A percentile compares a stretch with the other conserved stretches of the same genome.
These are phyloP conservation scores for Crambe crambe DNA, from an alignment of 37 sponge, comb jelly and placozoan species.

Conservation along the genomic window DNA sequence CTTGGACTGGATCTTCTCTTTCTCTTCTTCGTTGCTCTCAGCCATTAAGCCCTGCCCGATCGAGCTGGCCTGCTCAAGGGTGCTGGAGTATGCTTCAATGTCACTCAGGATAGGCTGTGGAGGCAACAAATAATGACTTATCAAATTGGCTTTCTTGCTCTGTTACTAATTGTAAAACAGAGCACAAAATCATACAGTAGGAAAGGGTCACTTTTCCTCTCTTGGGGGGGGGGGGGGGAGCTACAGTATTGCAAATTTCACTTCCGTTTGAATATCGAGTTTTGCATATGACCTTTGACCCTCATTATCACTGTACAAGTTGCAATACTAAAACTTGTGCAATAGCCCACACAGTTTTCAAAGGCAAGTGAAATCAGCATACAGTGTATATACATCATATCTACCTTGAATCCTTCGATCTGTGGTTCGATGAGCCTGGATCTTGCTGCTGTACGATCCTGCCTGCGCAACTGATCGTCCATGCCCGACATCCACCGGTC, in stretches of 20 bases:
- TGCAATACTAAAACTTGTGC: no score
- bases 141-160: no score
- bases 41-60: constrained; percentile 37
- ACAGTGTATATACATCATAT: no score
- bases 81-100: constrained; percentile 20
- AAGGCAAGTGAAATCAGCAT: no score
- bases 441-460: constrained; percentile 44
- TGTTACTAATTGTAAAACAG: no score
- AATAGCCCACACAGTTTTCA: no score
- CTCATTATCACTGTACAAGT: no score
- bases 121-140: neutral
- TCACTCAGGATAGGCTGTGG: constrained; percentile 50
- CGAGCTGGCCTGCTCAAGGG: constrained; percentile 44
- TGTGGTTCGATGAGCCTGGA: constrained; percentile 51
- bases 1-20: constrained; percentile 39
- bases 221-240: constrained; percentile 1
- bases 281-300: no score
- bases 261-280: no score
- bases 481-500: constrained; percentile 54
- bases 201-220: no score
- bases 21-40: constrained; percentile 43
- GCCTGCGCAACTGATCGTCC: constrained; percentile 13
- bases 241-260: no score
- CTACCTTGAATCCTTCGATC: constrained; percentile 61
- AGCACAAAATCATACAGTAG: no score